A percentile compares a stretch with the other conserved stretches of the same genome.
Conservation (phyloP, 2,797 vertebrate genomes). For the Hipposideros larvatus region DNA sequence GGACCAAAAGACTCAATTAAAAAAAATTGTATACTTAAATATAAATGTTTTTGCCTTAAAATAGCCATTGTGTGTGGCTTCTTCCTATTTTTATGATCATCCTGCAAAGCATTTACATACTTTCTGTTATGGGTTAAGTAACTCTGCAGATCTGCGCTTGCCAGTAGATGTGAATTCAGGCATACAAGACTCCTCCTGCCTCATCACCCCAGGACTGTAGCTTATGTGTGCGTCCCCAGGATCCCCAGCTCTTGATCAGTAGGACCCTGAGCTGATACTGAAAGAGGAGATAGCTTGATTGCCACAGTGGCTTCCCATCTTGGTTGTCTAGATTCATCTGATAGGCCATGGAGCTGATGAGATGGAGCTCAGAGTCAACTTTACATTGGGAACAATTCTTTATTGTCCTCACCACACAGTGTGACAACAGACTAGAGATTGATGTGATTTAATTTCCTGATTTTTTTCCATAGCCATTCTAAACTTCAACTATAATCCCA, state of each 20-base stretch:
- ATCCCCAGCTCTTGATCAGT: not conserved
- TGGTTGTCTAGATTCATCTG: not conserved
- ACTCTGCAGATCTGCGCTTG: not conserved
- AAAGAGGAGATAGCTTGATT: not conserved
- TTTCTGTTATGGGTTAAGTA: not conserved
- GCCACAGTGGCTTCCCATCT: not conserved
- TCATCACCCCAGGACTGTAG: not conserved
- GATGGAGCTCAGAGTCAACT: not conserved
- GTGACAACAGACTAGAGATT: not conserved
- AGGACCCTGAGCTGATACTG: not conserved
- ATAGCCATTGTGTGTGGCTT: constrained; percentile 35
- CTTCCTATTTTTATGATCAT: constrained; percentile 53
- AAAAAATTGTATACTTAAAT: constrained; percentile 32
- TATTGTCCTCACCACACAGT: not conserved
- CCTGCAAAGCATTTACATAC: not conserved
- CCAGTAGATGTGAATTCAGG: not conserved
- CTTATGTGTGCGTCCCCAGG: not conserved
- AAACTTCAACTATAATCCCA: not conserved
- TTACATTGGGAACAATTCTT: not conserved
- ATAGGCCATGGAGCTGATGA: constrained; percentile 33
- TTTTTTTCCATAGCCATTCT: constrained; percentile 30
- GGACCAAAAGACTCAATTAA: not conserved
- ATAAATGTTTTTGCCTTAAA: constrained; percentile 56
- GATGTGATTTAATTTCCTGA: not conserved
- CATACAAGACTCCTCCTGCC: not conserved